Evolutionary conservation across 2,888 invertebrate genomes (phyloP), one percentile per base, ranked within the genome.

Genomic region (Gasteruption jaculator): DNA sequence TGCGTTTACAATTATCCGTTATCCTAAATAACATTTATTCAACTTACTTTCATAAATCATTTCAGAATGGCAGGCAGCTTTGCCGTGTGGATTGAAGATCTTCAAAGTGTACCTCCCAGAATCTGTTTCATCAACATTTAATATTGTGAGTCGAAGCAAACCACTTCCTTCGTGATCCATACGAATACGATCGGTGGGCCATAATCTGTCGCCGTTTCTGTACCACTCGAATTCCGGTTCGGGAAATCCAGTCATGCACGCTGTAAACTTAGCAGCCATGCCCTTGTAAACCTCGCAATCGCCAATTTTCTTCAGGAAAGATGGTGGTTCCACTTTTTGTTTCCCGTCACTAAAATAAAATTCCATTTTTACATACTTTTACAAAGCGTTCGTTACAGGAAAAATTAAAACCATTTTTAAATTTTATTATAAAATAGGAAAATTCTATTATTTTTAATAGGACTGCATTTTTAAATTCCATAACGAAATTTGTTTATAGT

Each of bases 211-310:
- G 50, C 84, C 84, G 71, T 89, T 84, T 57, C 87, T 82, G 74
- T 82, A 91, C 86, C 86, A 87, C 65, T 91, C 90, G 33, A 86
- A 89, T 43, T 86, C 87, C 0, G 92, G 92, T 41, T 91, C 91
- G 0, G 93, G 93, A 42, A 79, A 78, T 43, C 93, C 93, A 32
- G 86, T 83, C 33, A 86, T 85, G 67, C 92, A 92, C 40, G 92
- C 92, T n/a, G 91, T 93, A 71, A 93, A 91, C 73, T 91, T 91
- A 39, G 88, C 91, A 29, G 86, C 82, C 85, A 91, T 89, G 22
- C 90, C 88, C 60, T 85, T 83, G 71, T 85, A 85, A 38, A 91
- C 80, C 68, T 92, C 91, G 26, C 85, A 85, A 66, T 92, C 91
- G 0, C 90, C 91, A 57, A 92, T 86, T 62, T 83, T 85, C 75